These are phyloP conservation scores for Globodera ellingtonae DNA, from an alignment of 1,140 invertebrate species.

Conservation along the genomic window DNA sequence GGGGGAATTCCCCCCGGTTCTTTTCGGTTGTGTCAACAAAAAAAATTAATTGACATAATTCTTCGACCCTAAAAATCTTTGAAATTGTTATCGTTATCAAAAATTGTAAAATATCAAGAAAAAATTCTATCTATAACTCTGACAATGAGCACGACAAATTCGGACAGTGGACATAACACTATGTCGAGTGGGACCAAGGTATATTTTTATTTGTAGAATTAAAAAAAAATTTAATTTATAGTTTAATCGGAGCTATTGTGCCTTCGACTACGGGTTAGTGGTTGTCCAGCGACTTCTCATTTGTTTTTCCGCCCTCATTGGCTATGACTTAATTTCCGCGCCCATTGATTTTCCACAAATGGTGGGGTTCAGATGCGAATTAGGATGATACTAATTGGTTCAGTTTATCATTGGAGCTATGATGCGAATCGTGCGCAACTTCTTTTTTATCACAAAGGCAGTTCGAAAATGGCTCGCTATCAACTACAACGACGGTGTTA, in stretches of 20 bases:
- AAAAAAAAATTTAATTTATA: neutral
- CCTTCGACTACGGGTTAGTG: constrained; percentile 8
- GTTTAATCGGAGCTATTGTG: neutral
- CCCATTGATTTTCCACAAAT: constrained; percentile 3
- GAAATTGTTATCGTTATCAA: too few relatives aligned
- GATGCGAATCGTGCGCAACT: constrained; percentile 27
- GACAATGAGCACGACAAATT: neutral
- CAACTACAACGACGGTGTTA: constrained; percentile 33
- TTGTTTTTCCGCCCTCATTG: constrained; percentile 6
- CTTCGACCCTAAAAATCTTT: too few relatives aligned
- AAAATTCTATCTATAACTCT: neutral
- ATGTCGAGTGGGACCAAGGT: constrained; percentile 1
- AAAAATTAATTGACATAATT: too few relatives aligned
- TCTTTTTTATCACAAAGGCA: constrained; percentile 21
- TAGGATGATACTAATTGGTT: neutral
- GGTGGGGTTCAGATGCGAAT: neutral
- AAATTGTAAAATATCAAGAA: too few relatives aligned
- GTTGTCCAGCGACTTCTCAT: constrained; percentile 13
- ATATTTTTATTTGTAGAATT: neutral
- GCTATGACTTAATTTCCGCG: constrained; percentile 11
- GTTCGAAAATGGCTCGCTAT: constrained; percentile 31
- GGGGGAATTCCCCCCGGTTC: too few relatives aligned
- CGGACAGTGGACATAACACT: neutral
- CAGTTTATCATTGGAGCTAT: constrained; percentile 5
- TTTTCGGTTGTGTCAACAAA: too few relatives aligned